Conservation (phyloP, 92 coral and sea anemone species). For the Epizoanthus ramosus region DNA sequence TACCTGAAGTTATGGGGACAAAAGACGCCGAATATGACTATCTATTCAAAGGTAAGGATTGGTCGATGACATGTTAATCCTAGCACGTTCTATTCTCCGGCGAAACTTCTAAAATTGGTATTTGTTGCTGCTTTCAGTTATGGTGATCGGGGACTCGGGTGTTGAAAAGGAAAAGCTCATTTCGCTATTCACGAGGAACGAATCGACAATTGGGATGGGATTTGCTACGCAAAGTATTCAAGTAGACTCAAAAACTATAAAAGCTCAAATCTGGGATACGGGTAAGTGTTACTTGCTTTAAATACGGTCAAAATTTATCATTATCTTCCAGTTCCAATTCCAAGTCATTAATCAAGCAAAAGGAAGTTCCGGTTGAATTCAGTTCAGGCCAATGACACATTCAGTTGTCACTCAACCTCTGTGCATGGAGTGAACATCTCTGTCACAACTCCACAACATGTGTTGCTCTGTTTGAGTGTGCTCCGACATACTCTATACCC, state of each 20-base stretch:
- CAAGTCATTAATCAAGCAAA: no score
- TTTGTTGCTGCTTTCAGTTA: slow-evolving; percentile 72
- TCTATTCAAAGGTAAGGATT: slow-evolving; percentile 88
- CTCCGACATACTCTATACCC: no score
- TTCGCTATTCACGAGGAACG: slow-evolving; percentile 95
- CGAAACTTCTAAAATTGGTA: slow-evolving; percentile 16
- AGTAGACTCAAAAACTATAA: slow-evolving; percentile 97
- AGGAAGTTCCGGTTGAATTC: no score
- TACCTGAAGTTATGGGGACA: slow-evolving; percentile 86
- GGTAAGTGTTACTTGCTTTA: slow-evolving; percentile 57
- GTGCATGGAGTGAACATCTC: no score
- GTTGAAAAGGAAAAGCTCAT: slow-evolving; percentile 96
- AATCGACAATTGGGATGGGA: slow-evolving; percentile 95
- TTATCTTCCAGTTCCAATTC: no score
- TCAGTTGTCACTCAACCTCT: no score
- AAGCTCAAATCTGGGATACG: slow-evolving; percentile 99
- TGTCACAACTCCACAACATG: no score
- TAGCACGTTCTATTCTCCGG: slow-evolving; percentile 15
- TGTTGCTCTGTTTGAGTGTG: no score
- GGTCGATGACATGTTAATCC: neutral
- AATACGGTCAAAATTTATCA: no score
- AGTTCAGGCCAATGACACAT: no score
- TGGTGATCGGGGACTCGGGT: slow-evolving; percentile 97
- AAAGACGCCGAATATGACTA: slow-evolving; percentile 99
- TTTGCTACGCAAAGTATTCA: slow-evolving; percentile 99